phyloP scores from a whole-genome alignment of 2,888 invertebrate genomes.

The Acanthosoma haemorrhoidale region DNA sequence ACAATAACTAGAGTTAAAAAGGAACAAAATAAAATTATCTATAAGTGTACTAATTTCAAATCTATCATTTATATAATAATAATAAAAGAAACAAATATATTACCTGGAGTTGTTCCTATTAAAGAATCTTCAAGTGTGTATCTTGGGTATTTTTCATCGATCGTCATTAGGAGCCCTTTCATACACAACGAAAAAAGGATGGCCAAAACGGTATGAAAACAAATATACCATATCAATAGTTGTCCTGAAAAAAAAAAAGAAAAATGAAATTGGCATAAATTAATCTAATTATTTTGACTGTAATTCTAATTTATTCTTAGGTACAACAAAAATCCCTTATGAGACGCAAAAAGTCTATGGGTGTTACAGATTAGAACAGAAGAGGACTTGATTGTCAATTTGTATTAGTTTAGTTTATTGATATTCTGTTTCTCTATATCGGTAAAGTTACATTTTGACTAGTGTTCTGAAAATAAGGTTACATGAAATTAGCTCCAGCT shows the following conservation, averaged over 20 bases:
- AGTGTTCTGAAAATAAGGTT: too few species aligned
- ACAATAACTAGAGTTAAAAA: neutral
- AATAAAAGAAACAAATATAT: conserved; percentile 17
- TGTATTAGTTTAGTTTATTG: too few species aligned
- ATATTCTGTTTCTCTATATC: too few species aligned
- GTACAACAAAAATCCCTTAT: too few species aligned
- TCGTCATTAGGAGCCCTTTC: conserved; percentile 67
- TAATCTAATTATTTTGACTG: too few species aligned
- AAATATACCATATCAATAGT: conserved; percentile 73
- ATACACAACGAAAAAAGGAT: conserved; percentile 81
- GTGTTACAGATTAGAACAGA: too few species aligned
- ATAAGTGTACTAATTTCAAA: neutral
- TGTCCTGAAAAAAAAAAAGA: conserved; percentile 59
- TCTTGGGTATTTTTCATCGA: conserved; percentile 65
- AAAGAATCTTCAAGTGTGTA: conserved; percentile 74
- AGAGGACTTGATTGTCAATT: too few species aligned
- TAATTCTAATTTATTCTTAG: too few species aligned
- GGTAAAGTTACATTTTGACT: too few species aligned
- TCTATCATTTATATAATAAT: neutral
- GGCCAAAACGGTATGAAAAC: conserved; percentile 80
- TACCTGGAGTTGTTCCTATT: conserved; percentile 91
- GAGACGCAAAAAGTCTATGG: too few species aligned
- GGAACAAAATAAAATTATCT: neutral
- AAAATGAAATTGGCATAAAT: too few species aligned
- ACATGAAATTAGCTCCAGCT: too few species aligned